phyloP scores from a whole-genome alignment of 2,797 vertebrate species.

The Lophotriccus pileatus region DNA sequence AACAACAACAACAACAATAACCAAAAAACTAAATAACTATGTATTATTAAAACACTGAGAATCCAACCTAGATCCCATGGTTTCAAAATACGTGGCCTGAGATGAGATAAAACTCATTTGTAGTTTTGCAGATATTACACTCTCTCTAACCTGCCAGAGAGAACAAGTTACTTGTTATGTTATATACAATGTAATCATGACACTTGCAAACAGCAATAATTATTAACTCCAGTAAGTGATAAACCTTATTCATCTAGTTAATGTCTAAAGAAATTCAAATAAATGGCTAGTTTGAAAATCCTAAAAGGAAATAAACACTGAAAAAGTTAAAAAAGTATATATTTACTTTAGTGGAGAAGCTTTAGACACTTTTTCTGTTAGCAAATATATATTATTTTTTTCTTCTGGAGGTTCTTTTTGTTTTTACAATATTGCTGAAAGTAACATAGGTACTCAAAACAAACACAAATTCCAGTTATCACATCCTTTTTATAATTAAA shows the following conservation, averaged over 20 bases:
- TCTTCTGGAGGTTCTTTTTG: too few species aligned
- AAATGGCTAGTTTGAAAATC: neutral
- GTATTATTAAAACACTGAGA: neutral
- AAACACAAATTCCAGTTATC: neutral
- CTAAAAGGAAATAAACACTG: neutral
- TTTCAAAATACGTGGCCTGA: neutral
- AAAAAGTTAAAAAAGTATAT: too few species aligned
- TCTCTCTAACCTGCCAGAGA: neutral
- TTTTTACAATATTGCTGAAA: too few species aligned
- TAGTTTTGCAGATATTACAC: neutral
- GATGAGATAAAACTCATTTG: neutral
- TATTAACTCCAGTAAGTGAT: neutral
- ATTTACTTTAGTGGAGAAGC: too few species aligned
- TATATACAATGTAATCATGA: neutral
- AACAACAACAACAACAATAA: too few species aligned
- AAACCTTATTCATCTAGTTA: neutral
- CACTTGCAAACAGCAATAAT: neutral
- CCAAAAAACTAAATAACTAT: neutral
- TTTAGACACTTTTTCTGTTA: too few species aligned
- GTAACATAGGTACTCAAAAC: too few species aligned
- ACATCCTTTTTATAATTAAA: neutral
- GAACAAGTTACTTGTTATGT: neutral
- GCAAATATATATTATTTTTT: too few species aligned
- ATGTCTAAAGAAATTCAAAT: neutral
- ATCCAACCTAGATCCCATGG: neutral